A percentile compares a stretch with the other conserved stretches of the same genome.
Evolutionary conservation across 2,113 vertebrate species (phyloP).

Genomic region (Pelusios castaneus): DNA sequence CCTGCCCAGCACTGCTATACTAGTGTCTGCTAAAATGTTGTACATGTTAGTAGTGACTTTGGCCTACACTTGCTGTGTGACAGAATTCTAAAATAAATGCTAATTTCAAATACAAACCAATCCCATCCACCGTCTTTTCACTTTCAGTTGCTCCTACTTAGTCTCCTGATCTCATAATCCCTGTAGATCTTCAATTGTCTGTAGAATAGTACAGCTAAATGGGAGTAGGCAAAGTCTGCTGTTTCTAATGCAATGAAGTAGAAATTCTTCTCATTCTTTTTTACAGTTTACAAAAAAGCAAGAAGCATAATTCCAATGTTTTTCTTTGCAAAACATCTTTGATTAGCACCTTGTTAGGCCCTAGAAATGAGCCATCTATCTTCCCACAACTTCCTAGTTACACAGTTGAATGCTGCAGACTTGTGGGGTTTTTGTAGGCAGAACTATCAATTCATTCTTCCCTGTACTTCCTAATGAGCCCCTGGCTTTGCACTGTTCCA

Average conservation of each 20-base stretch:
- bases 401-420: not conserved
- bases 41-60: not conserved
- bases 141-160: accelerated
- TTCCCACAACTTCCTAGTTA: not conserved
- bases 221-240: not conserved
- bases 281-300: not conserved
- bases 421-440: not conserved
- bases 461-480: accelerated
- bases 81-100: not conserved
- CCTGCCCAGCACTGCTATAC: not conserved
- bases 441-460: not conserved
- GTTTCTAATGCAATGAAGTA: not conserved
- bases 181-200: not conserved
- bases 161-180: not conserved
- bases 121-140: not conserved
- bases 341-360: not conserved
- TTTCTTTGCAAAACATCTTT: not conserved
- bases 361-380: not conserved
- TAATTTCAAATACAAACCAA: not conserved
- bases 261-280: not conserved
- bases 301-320: not conserved
- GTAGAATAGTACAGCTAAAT: not conserved
- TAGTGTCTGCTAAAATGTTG: not conserved
- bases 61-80: not conserved
- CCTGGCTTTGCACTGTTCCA: constrained; percentile 41